phyloP scores from a whole-genome alignment of 2,113 vertebrate species.

The Sialia sialis region DNA sequence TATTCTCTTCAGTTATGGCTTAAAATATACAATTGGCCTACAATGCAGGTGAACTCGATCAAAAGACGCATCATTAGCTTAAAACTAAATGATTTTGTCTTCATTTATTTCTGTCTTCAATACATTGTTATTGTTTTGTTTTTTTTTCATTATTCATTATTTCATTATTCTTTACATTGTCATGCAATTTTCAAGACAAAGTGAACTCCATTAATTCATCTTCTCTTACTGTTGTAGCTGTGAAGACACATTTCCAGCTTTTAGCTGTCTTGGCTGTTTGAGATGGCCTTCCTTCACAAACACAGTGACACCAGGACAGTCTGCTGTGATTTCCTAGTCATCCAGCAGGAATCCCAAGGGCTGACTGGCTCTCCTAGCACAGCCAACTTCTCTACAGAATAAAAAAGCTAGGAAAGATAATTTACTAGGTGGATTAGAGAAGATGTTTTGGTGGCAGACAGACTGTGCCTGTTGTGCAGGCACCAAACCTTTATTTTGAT shows the following conservation, averaged over 20 bases:
- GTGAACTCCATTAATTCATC: background rate
- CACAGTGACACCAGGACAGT: background rate
- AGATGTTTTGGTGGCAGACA: background rate
- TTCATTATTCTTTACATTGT: background rate
- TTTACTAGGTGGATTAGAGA: background rate
- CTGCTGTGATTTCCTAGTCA: background rate
- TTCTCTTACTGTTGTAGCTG: background rate
- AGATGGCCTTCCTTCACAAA: background rate
- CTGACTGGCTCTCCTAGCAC: background rate
- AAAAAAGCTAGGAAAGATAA: background rate
- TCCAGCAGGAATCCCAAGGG: background rate
- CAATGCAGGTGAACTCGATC: background rate
- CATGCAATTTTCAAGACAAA: background rate
- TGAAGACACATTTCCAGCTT: background rate
- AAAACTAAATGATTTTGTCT: background rate
- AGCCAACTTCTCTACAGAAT: background rate
- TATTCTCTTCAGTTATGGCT: background rate
- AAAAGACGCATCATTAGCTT: background rate
- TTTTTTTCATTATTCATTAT: background rate
- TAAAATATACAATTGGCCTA: background rate
- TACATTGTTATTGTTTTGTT: background rate
- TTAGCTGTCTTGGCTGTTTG: background rate
- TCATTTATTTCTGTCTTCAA: background rate
- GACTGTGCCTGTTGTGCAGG: background rate
- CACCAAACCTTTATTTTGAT: background rate